Percentiles rank a stretch among this genome's conserved stretches.
These are phyloP conservation scores for Cassiopea xamachana DNA, from an alignment of 30 jellyfish, hydroid and myxozoan species.

Conservation along the genomic window DNA sequence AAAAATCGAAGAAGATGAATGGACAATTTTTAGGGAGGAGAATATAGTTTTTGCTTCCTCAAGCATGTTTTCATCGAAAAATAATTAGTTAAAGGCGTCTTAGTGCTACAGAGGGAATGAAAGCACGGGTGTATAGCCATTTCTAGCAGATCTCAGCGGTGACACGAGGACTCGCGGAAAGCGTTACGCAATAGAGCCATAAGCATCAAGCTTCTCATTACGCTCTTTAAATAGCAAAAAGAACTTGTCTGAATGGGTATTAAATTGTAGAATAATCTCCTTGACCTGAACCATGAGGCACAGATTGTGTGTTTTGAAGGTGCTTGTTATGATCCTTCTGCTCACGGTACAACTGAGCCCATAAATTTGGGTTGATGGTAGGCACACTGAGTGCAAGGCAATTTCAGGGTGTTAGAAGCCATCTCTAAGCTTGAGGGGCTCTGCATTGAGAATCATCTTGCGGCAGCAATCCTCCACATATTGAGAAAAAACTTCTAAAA, in stretches of 20 bases:
- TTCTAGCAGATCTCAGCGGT: neutral
- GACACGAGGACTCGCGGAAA: neutral
- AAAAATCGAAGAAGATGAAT: neutral
- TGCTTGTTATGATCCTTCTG: neutral
- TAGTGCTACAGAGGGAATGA: neutral
- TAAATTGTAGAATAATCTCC: constrained; percentile 1
- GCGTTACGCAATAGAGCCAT: constrained; percentile 15
- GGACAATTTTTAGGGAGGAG: neutral
- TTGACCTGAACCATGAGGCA: constrained; percentile 16
- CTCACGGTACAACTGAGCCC: constrained; percentile 10
- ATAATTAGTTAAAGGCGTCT: neutral
- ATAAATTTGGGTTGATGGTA: constrained; percentile 18
- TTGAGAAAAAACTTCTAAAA: neutral
- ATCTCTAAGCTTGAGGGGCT: neutral
- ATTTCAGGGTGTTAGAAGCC: constrained; percentile 8
- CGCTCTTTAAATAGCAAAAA: neutral
- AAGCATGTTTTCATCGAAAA: neutral
- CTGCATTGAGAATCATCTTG: constrained; percentile 8
- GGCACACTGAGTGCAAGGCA: constrained; percentile 33
- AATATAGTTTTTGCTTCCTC: neutral
- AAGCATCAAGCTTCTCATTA: constrained; percentile 20
- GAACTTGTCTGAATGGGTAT: constrained; percentile 18
- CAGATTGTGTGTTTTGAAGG: constrained; percentile 18
- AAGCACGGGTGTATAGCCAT: neutral
- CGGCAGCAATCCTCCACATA: constrained; percentile 23